phyloP scores from a whole-genome alignment of 2,888 invertebrate genomes.

The Pherbina coryleti region DNA sequence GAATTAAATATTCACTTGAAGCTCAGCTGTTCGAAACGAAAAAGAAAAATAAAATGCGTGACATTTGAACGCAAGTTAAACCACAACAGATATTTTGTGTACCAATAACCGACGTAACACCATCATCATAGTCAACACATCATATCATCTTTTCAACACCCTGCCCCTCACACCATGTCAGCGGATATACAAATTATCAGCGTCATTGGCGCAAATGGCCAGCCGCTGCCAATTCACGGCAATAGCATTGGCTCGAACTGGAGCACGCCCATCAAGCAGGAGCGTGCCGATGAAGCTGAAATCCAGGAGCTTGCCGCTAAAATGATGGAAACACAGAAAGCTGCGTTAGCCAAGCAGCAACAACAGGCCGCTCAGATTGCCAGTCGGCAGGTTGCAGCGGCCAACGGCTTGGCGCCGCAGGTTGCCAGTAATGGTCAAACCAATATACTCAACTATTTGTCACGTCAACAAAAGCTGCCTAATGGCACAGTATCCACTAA shows the following conservation, averaged over 20 bases:
- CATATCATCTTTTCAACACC: too few species aligned
- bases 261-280: conserved; percentile 65
- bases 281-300: conserved; percentile 82
- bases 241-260: conserved; percentile 61
- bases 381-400: conserved; percentile 54
- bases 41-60: not conserved
- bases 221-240: conserved; percentile 63
- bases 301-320: conserved; percentile 88
- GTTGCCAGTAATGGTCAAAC: conserved; percentile 68
- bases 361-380: conserved; percentile 65
- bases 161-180: conserved; percentile 45
- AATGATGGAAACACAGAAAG: conserved; percentile 86
- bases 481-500: conserved; percentile 53
- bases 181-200: conserved; percentile 62
- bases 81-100: not conserved
- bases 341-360: conserved; percentile 71
- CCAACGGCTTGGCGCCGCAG: conserved; percentile 58
- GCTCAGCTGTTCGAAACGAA: not conserved
- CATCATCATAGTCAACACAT: not conserved
- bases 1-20: not conserved
- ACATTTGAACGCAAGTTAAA: not conserved
- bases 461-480: conserved; percentile 67
- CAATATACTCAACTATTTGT: conserved; percentile 76
- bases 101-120: not conserved
- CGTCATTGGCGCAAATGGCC: conserved; percentile 66